Conservation (phyloP, 2,888 invertebrate species). For the Leistus spinibarbis region DNA sequence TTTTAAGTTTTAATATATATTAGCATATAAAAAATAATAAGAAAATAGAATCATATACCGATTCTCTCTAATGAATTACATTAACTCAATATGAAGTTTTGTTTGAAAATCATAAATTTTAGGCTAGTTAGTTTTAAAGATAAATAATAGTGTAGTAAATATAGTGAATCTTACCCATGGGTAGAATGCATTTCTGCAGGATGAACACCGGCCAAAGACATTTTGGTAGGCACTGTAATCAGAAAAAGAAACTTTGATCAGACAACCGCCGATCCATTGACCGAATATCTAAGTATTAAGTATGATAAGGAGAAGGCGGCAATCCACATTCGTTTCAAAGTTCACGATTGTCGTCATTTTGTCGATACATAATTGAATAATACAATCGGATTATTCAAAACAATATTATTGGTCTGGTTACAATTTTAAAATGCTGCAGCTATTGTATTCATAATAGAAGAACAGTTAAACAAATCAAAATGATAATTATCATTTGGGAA, state of each 20-base stretch:
- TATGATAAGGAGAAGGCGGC: neutral
- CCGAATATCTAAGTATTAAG: neutral
- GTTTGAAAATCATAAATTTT: too few relatives aligned
- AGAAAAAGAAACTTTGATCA: conserved; percentile 44
- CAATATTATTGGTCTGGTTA: neutral
- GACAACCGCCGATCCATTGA: neutral
- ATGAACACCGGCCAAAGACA: conserved; percentile 64
- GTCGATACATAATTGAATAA: neutral
- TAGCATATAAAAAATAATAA: too few relatives aligned
- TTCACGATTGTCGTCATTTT: neutral
- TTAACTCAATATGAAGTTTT: too few relatives aligned
- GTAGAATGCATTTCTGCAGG: conserved; percentile 59
- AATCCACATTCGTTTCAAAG: neutral
- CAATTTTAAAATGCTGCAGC: neutral
- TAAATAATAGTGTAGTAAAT: neutral
- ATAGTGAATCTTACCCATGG: conserved; percentile 51
- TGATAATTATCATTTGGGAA: too few relatives aligned
- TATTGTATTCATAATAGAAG: neutral
- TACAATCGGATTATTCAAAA: neutral
- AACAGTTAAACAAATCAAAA: too few relatives aligned
- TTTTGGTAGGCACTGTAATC: conserved; percentile 59
- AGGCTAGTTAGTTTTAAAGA: too few relatives aligned
- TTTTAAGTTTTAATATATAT: too few relatives aligned
- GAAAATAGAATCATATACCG: too few relatives aligned
- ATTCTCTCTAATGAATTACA: too few relatives aligned